A percentile compares a stretch with the other conserved stretches of the same genome.
These are phyloP conservation scores for Zosterops hypoxanthus DNA, from an alignment of 2,113 vertebrate species.

Conservation along the genomic window DNA sequence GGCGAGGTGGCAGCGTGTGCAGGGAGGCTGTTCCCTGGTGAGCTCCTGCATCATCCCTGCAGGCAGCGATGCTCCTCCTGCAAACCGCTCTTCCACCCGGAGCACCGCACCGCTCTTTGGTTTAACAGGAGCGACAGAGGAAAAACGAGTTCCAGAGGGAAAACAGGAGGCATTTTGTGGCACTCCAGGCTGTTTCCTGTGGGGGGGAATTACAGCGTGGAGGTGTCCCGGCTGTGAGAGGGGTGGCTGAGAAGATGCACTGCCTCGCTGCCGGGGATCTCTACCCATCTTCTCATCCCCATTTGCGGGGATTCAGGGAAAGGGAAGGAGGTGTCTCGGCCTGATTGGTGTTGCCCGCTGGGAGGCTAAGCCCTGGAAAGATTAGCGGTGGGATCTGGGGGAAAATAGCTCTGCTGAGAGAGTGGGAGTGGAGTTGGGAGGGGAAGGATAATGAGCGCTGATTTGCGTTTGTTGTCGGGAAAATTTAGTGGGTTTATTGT, in stretches of 20 bases:
- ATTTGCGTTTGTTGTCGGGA: not conserved
- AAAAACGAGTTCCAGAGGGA: not conserved
- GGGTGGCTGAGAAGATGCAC: not conserved
- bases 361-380: constrained; percentile 10
- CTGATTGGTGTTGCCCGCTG: not conserved
- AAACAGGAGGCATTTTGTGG: not conserved
- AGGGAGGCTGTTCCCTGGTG: not conserved
- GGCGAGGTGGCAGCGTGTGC: not conserved
- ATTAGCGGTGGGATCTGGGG: not conserved
- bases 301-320: not conserved
- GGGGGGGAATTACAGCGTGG: not conserved
- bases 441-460: not conserved
- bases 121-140: not conserved
- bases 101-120: accelerated
- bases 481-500: not conserved
- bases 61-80: not conserved
- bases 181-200: not conserved
- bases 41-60: not conserved
- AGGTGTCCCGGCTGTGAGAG: not conserved
- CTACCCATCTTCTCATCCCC: not conserved
- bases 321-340: not conserved
- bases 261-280: not conserved
- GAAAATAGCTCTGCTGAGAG: not conserved
- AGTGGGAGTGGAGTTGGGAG: not conserved
- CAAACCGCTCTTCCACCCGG: not conserved